Evolutionary conservation across 1,140 invertebrate species (phyloP).

Genomic region (Nasonia longicornis): DNA sequence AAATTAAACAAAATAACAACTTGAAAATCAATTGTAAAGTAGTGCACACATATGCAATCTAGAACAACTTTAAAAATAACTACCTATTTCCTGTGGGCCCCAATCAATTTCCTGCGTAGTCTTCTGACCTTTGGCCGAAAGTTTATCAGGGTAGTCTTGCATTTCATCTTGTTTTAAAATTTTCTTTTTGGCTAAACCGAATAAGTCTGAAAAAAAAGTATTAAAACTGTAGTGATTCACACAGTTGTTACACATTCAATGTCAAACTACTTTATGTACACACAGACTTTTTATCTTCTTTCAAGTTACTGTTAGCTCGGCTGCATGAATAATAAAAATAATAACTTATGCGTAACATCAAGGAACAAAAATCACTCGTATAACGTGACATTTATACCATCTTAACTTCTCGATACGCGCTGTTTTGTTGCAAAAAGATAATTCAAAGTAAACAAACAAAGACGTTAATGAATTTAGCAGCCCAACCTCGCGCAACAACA

Average conservation of each 20-base stretch:
- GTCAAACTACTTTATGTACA: background rate
- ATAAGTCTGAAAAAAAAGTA: conserved; percentile 74
- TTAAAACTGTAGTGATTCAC: background rate
- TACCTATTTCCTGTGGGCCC: conserved; percentile 76
- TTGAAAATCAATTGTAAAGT: conserved; percentile 27
- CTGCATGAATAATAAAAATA: background rate
- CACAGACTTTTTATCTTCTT: background rate
- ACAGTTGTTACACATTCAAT: background rate
- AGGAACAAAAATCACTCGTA: background rate
- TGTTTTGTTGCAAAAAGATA: background rate
- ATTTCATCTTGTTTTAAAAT: conserved; percentile 84
- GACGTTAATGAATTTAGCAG: background rate
- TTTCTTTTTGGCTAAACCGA: conserved; percentile 90
- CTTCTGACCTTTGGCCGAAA: conserved; percentile 54
- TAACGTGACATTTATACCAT: background rate
- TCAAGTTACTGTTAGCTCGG: background rate
- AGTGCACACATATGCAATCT: background rate
- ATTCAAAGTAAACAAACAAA: background rate
- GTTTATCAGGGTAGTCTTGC: conserved; percentile 69
- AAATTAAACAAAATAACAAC: conserved; percentile 46
- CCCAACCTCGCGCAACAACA: background rate
- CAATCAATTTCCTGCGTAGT: conserved; percentile 65
- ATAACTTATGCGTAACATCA: too few species aligned
- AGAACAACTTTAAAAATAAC: conserved; percentile 25
- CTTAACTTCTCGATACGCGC: background rate